Evolutionary conservation across 2,113 vertebrate genomes (phyloP).

Genomic region (Xiphophorus maculatus): DNA sequence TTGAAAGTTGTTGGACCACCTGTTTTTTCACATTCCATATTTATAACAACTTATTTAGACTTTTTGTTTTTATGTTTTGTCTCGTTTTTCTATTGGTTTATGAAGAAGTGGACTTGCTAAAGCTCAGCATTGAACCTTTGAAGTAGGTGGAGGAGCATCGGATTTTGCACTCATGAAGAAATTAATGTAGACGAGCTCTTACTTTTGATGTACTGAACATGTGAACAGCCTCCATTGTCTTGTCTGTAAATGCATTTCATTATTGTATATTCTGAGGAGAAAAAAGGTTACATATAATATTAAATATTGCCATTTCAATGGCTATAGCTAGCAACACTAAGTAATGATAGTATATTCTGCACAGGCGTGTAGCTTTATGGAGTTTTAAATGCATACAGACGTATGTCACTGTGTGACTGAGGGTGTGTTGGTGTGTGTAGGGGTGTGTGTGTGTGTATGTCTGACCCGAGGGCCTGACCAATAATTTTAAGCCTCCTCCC

Average conservation of each 20-base stretch:
- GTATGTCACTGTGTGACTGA: slow-evolving; percentile 80
- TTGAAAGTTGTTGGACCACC: slow-evolving; percentile 84
- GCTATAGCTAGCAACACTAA: slow-evolving; percentile 95
- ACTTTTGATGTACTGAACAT: slow-evolving; percentile 88
- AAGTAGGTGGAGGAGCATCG: slow-evolving; percentile 93
- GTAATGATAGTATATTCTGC: slow-evolving; percentile 89
- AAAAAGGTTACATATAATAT: slow-evolving; percentile 85
- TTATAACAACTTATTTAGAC: slow-evolving; percentile 84
- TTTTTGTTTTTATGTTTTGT: slow-evolving; percentile 49
- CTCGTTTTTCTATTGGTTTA: slow-evolving; percentile 54
- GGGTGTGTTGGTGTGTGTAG: slow-evolving; percentile 31
- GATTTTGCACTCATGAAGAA: slow-evolving; percentile 97
- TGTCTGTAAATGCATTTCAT: slow-evolving; percentile 92
- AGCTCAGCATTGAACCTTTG: slow-evolving; percentile 83
- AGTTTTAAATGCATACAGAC: slow-evolving; percentile 88
- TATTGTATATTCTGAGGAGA: slow-evolving; percentile 89
- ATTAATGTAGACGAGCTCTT: slow-evolving; percentile 91
- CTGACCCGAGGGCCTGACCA: slow-evolving; percentile 59
- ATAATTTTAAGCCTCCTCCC: slow-evolving; percentile 77
- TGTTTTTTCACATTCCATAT: slow-evolving; percentile 93
- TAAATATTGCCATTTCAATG: slow-evolving; percentile 89
- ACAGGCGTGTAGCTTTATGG: slow-evolving; percentile 88
- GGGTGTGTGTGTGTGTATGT: slow-evolving; percentile 28
- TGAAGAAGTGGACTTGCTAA: slow-evolving; percentile 77
- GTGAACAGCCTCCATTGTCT: slow-evolving; percentile 95